Base-by-base conservation (phyloP, 2,888 invertebrate genomes). In the Limnephilus auricula region DNA sequence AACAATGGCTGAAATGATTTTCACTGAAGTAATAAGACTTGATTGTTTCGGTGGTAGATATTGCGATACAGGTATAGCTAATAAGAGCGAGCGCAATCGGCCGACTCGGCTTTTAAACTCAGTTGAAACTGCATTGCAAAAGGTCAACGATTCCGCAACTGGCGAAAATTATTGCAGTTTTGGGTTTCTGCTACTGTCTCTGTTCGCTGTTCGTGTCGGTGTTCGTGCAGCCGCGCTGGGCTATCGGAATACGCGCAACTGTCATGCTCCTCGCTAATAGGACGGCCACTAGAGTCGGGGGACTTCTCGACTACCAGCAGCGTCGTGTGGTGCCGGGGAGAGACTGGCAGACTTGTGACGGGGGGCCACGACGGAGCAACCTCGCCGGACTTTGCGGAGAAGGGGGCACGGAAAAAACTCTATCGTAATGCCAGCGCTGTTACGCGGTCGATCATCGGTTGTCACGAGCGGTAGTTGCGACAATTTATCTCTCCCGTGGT, bases 111-210 rank as follows among this genome's bases (percentile, higher is more conserved):
- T 34, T 82, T 25, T 32, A 13, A 32, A 34, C 31, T 82, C 82
- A n/a, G 32, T 6, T 34, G 15, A 13, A 12, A 31, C 30, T 84
- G 84, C 84, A 40, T 40, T 40, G 85, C 85, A 40, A 45, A 85
- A 45, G 85, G 85, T 85, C 85, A 85, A 40, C 40, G 85, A 40
- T 37, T 34, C 85, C 40, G 85, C 85, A 40, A 85, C 30, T 37
- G 45, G 34, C 85, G 85, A 85, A 85, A 37, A 85, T 40, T 85
- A 85, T 40, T 85, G 85, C 40, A 37, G 40, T 84, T n/a, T 37
- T 84, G 25, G 80, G 34, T 6, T 18, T 9, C 25, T 10, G 34
- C 34, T 34, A 25, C 25, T 37, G 82, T 32, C 6, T 34, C 82
- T 82, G 34, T 37, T 34, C 82, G 25, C 34, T 30, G 82, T 34